Conservation (phyloP, 1,140 invertebrate genomes). For the Battus philenor region DNA sequence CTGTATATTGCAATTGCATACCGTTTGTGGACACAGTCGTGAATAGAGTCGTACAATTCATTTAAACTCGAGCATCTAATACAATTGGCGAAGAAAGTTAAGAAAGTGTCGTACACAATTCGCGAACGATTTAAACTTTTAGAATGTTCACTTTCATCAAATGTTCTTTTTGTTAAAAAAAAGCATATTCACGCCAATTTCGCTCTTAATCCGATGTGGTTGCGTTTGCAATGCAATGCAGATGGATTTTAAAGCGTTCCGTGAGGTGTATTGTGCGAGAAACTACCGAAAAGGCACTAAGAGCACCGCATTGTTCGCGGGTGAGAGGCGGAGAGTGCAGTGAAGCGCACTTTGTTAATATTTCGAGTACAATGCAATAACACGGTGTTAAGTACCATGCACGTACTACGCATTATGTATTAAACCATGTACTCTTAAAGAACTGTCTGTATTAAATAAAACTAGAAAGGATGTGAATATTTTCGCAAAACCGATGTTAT, state of each 20-base stretch:
- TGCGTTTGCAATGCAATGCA: neutral
- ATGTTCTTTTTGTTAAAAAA: conserved; percentile 3
- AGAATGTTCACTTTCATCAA: conserved; percentile 12
- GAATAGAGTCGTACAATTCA: too few relatives aligned
- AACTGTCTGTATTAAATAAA: too few relatives aligned
- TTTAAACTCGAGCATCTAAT: conserved; percentile 10
- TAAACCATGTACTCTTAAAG: too few relatives aligned
- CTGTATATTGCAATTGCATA: too few relatives aligned
- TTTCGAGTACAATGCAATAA: conserved; percentile 41
- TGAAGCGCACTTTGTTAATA: conserved; percentile 53
- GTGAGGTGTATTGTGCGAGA: conserved; percentile 2
- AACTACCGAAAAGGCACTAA: conserved; percentile 9
- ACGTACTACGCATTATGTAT: too few relatives aligned
- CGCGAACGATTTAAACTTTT: conserved; percentile 24
- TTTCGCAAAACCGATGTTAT: too few relatives aligned
- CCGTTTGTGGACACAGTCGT: too few relatives aligned
- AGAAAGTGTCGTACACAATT: conserved; percentile 31
- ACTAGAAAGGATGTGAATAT: too few relatives aligned
- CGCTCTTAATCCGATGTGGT: neutral
- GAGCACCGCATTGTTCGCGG: conserved; percentile 27
- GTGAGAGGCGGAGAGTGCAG: conserved; percentile 34
- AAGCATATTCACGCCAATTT: neutral
- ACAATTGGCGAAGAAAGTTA: conserved; percentile 33
- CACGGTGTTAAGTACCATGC: conserved; percentile 28
- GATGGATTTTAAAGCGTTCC: neutral